Percentiles rank a stretch among this genome's conserved stretches.
These are phyloP conservation scores for Platyura marginata DNA, from an alignment of 1,140 invertebrate genomes.

Conservation along the genomic window DNA sequence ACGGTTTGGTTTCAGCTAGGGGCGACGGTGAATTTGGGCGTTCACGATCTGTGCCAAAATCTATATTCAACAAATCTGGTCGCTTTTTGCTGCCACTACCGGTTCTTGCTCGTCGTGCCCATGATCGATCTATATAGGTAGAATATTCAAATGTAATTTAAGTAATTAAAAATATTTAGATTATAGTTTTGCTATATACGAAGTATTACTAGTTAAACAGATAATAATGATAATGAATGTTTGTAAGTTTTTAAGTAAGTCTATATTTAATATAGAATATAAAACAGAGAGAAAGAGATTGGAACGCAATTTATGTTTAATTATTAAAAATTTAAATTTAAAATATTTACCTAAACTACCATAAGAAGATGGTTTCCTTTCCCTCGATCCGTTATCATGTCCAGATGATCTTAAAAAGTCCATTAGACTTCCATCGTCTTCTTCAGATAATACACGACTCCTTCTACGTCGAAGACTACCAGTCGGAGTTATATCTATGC, in stretches of 20 bases:
- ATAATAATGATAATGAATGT: too few relatives aligned
- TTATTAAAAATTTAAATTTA: too few relatives aligned
- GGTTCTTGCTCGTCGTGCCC: slow-evolving; percentile 54
- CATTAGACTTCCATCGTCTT: slow-evolving; percentile 69
- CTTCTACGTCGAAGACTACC: slow-evolving; percentile 63
- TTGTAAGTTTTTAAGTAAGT: too few relatives aligned
- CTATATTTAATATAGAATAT: too few relatives aligned
- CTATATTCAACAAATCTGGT: slow-evolving; percentile 46
- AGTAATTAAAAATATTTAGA: too few relatives aligned
- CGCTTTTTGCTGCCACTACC: slow-evolving; percentile 44
- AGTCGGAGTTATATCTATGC: slow-evolving; percentile 68
- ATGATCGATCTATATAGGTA: slow-evolving; percentile 70
- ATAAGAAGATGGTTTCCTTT: slow-evolving; percentile 53
- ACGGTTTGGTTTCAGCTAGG: slow-evolving; percentile 30
- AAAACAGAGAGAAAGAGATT: too few relatives aligned
- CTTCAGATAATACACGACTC: slow-evolving; percentile 62
- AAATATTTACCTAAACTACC: slow-evolving; percentile 47
- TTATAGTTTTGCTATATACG: too few relatives aligned
- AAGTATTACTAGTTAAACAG: too few relatives aligned
- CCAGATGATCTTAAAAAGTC: slow-evolving; percentile 65
- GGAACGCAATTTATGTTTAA: too few relatives aligned
- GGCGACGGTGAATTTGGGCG: slow-evolving; percentile 51
- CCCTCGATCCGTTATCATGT: slow-evolving; percentile 47
- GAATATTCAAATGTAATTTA: slow-evolving; percentile 5
- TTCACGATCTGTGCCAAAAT: slow-evolving; percentile 49